phyloP scores from a whole-genome alignment of 2,888 invertebrate genomes.

The Neocrepidodera transversa region DNA sequence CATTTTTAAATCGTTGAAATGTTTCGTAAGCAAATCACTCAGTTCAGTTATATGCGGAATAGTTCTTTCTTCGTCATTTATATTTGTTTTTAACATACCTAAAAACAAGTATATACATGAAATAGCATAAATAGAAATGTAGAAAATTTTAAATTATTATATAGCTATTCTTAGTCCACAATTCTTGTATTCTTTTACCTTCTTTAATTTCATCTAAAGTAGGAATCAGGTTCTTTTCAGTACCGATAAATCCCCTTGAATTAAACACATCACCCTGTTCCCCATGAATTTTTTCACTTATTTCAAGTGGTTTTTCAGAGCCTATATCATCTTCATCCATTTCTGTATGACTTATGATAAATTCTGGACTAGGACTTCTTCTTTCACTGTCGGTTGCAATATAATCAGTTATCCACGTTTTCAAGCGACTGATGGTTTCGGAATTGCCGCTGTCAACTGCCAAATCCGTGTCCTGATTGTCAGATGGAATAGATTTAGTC shows the following conservation, averaged over 20 bases:
- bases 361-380: constrained; percentile 47
- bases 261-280: not conserved
- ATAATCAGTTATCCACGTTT: constrained; percentile 46
- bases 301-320: not conserved
- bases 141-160: not conserved
- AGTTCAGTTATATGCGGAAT: constrained; percentile 50
- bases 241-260: constrained; percentile 9
- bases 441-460: constrained; percentile 19
- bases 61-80: constrained; percentile 37
- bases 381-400: constrained; percentile 39
- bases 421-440: constrained; percentile 42
- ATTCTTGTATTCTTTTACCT: constrained; percentile 39
- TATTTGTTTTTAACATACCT: constrained; percentile 40
- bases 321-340: not conserved
- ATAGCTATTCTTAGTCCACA: too few relatives aligned
- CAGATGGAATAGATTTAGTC: not conserved
- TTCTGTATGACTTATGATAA: constrained; percentile 24
- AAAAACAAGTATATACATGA: constrained; percentile 1
- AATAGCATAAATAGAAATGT: not conserved
- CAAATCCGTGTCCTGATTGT: constrained; percentile 22
- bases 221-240: constrained; percentile 28
- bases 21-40: constrained; percentile 42
- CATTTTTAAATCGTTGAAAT: constrained; percentile 38
- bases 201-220: constrained; percentile 45
- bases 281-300: not conserved